Conservation (phyloP, 2,888 invertebrate genomes). For the Pheosia tremula region DNA sequence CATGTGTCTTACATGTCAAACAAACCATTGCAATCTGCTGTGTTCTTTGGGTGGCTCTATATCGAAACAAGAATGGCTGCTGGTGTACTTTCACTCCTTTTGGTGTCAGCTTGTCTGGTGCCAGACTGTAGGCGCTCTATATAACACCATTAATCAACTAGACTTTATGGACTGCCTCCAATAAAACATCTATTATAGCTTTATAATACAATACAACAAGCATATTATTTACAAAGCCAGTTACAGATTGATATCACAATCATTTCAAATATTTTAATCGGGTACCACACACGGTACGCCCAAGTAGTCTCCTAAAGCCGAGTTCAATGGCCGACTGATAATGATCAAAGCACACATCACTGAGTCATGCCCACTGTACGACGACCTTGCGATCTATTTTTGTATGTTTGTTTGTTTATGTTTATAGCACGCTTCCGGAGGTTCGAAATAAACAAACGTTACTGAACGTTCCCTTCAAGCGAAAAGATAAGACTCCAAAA, state of each 20-base stretch:
- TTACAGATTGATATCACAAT: not conserved
- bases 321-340: constrained; percentile 44
- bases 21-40: no score
- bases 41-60: no score
- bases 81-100: no score
- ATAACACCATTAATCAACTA: no score
- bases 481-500: no score
- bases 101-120: no score
- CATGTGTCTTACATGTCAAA: no score
- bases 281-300: not conserved
- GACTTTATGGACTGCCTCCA: no score
- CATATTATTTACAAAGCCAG: not conserved
- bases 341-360: constrained; percentile 32
- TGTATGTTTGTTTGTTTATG: constrained; percentile 32
- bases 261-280: not conserved
- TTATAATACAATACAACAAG: no score
- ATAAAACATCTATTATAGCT: no score
- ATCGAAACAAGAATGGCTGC: no score
- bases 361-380: constrained; percentile 32
- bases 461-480: not conserved
- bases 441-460: constrained; percentile 4
- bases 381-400: constrained; percentile 36
- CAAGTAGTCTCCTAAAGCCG: constrained; percentile 16
- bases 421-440: constrained; percentile 27
- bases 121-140: no score